These are phyloP conservation scores for Furcula furcula DNA, from an alignment of 2,888 invertebrate genomes.

Conservation along the genomic window DNA sequence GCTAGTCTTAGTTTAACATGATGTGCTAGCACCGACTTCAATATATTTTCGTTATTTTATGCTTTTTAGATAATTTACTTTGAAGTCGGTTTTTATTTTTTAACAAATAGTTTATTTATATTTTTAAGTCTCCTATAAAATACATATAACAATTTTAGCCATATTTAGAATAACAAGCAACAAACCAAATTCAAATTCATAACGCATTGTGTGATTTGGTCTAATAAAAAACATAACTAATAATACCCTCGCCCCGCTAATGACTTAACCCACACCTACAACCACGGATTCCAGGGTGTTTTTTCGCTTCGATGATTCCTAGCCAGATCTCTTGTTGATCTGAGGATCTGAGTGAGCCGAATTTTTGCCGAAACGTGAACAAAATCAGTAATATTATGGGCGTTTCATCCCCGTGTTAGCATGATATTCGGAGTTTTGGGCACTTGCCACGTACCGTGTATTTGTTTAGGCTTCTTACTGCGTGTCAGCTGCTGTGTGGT, in stretches of 20 bases:
- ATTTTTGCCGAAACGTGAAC: constrained; percentile 70
- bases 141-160: too few species aligned
- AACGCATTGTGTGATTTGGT: too few species aligned
- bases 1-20: too few species aligned
- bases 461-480: constrained; percentile 40
- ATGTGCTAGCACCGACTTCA: too few species aligned
- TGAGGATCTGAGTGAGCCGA: constrained; percentile 72
- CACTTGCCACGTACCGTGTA: constrained; percentile 24
- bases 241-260: constrained; percentile 6
- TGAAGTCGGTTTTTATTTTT: too few species aligned
- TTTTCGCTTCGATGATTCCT: constrained; percentile 71
- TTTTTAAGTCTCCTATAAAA: too few species aligned
- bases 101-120: too few species aligned
- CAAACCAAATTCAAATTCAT: too few species aligned
- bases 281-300: constrained; percentile 57
- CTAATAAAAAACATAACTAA: too few species aligned
- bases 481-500: constrained; percentile 17
- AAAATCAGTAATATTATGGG: constrained; percentile 55
- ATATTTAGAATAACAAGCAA: too few species aligned
- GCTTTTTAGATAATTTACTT: too few species aligned
- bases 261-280: constrained; percentile 18
- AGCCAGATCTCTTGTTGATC: constrained; percentile 75
- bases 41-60: too few species aligned
- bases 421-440: constrained; percentile 27
- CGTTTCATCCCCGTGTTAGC: constrained; percentile 43